Conservation (phyloP, 2,797 vertebrate genomes). For the Spinus pinus region DNA sequence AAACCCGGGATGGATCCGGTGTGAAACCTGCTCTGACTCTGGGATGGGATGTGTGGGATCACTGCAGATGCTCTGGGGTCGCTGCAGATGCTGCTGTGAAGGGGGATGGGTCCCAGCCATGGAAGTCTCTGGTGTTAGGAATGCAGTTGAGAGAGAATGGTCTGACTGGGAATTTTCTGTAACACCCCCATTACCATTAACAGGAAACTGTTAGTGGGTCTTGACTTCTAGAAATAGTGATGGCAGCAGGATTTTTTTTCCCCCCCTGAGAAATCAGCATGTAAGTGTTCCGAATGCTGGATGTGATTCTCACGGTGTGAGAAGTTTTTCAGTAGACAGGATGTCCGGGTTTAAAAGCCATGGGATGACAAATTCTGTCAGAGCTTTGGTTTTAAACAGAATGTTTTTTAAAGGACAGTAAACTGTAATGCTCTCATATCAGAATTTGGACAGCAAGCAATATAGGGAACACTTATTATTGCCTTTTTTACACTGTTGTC, state of each 20-base stretch:
- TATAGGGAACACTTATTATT: not conserved
- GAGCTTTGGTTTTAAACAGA: not conserved
- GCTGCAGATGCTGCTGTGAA: fast-evolving
- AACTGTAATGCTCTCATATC: not conserved
- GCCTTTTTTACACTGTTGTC: not conserved
- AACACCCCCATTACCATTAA: fast-evolving
- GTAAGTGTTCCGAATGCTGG: not conserved
- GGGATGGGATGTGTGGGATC: not conserved
- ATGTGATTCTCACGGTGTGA: not conserved
- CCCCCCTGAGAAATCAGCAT: not conserved
- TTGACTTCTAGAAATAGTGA: not conserved
- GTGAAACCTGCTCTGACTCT: not conserved
- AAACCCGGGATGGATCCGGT: fast-evolving
- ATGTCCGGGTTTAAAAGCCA: not conserved
- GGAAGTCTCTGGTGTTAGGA: not conserved
- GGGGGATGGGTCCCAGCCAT: fast-evolving
- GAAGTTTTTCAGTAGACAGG: not conserved
- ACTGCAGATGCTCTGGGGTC: too few species aligned
- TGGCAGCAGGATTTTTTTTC: not conserved
- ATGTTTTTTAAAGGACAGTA: not conserved
- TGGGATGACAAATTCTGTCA: not conserved
- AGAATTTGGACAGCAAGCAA: not conserved
- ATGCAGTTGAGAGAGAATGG: too few species aligned
- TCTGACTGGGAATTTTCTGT: not conserved
- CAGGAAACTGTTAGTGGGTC: not conserved